These are phyloP conservation scores for Gambusia affinis DNA, from an alignment of 2,113 vertebrate genomes.

Conservation along the genomic window DNA sequence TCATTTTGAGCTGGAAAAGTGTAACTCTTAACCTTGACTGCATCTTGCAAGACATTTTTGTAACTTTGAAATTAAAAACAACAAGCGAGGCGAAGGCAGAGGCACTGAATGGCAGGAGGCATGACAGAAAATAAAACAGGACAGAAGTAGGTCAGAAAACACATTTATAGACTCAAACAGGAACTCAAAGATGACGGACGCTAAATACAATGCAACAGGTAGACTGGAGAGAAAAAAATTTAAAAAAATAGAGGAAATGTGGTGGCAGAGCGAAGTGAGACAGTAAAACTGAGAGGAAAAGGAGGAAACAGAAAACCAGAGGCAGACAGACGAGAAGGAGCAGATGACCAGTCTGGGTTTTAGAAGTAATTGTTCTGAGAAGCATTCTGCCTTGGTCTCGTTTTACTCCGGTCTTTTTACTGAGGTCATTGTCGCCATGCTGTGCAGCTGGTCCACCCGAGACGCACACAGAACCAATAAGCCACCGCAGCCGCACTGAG, in stretches of 20 bases:
- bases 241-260: neutral
- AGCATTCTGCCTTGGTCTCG: slow-evolving; percentile 42
- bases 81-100: neutral
- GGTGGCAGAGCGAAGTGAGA: slow-evolving; percentile 12
- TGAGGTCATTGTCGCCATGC: slow-evolving; percentile 29
- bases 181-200: neutral
- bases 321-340: slow-evolving; percentile 52
- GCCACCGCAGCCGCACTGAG: slow-evolving; percentile 1
- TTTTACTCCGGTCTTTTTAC: slow-evolving; percentile 3
- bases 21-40: no score
- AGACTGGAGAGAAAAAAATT: neutral
- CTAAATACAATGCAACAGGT: neutral
- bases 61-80: neutral
- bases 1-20: no score
- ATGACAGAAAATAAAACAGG: neutral
- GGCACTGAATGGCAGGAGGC: neutral
- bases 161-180: neutral
- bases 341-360: slow-evolving; percentile 76
- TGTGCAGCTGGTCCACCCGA: neutral
- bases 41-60: no score
- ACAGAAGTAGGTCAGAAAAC: neutral
- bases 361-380: slow-evolving; percentile 66
- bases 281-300: slow-evolving; percentile 10
- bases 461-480: neutral
- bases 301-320: slow-evolving; percentile 14